phyloP scores from a whole-genome alignment of 2,888 invertebrate species.

The Drosophila neutralis region DNA sequence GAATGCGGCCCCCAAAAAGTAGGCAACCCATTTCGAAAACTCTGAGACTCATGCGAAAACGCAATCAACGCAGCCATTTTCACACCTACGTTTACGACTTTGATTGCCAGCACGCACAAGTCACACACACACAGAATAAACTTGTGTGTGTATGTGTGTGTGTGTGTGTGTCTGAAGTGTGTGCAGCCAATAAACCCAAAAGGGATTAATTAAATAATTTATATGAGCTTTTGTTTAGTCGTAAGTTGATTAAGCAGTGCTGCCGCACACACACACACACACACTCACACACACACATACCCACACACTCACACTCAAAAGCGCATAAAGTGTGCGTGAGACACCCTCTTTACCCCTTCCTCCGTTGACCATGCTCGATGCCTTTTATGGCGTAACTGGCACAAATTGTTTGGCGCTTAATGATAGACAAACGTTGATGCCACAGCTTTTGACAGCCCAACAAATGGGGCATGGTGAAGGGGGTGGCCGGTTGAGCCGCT shows the following conservation, averaged over 20 bases:
- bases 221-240: conserved; percentile 74
- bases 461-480: neutral
- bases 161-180: conserved; percentile 27
- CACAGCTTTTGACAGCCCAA: conserved; percentile 38
- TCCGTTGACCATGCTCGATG: conserved; percentile 17
- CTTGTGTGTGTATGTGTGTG: conserved; percentile 9
- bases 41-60: conserved; percentile 63
- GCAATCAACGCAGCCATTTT: conserved; percentile 67
- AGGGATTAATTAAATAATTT: conserved; percentile 78
- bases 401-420: conserved; percentile 63
- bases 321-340: conserved; percentile 67
- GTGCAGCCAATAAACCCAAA: conserved; percentile 68
- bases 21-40: conserved; percentile 55
- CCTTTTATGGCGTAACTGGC: conserved; percentile 46
- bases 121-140: conserved; percentile 10
- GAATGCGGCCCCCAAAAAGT: conserved; percentile 48
- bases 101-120: conserved; percentile 72
- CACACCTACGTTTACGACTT: conserved; percentile 76
- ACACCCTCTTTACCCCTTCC: conserved; percentile 22
- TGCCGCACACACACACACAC: conserved; percentile 12
- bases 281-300: neutral
- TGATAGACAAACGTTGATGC: conserved; percentile 67
- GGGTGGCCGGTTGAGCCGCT: neutral
- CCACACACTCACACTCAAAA: conserved; percentile 46
- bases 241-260: conserved; percentile 74